These are phyloP conservation scores for Podarcis muralis DNA, from an alignment of 2,113 vertebrate species.

Conservation along the genomic window DNA sequence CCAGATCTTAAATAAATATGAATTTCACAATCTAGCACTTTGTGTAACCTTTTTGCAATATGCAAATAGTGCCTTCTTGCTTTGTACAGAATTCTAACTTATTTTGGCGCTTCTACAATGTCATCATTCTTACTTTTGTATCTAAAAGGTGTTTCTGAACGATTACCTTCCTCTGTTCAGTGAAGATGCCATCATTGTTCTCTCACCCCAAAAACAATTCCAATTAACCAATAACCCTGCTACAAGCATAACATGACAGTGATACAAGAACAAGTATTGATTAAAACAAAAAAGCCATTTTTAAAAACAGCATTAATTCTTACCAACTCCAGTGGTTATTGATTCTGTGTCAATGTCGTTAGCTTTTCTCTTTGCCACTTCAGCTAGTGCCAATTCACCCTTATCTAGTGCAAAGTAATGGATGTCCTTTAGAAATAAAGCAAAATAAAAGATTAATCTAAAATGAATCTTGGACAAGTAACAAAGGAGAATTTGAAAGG, in stretches of 20 bases:
- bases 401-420: slow-evolving; percentile 96
- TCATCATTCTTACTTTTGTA: slow-evolving; percentile 23
- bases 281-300: slow-evolving; percentile 73
- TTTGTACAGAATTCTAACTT: slow-evolving; percentile 6
- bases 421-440: slow-evolving; percentile 97
- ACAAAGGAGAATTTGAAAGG: slow-evolving; percentile 81
- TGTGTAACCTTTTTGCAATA: slow-evolving; percentile 7
- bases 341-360: slow-evolving; percentile 88
- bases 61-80: slow-evolving; percentile 21
- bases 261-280: slow-evolving; percentile 72
- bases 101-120: slow-evolving; percentile 22
- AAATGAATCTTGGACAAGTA: slow-evolving; percentile 86
- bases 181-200: slow-evolving; percentile 43
- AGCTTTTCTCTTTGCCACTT: slow-evolving; percentile 94
- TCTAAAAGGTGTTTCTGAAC: slow-evolving; percentile 52
- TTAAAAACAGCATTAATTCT: slow-evolving; percentile 74
- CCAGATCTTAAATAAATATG: not conserved
- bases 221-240: slow-evolving; percentile 56
- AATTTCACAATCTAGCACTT: slow-evolving; percentile 3
- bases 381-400: slow-evolving; percentile 93
- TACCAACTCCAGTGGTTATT: slow-evolving; percentile 81
- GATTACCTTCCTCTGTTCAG: slow-evolving; percentile 26
- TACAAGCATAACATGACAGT: slow-evolving; percentile 67
- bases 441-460: slow-evolving; percentile 89
- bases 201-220: slow-evolving; percentile 53